Evolutionary conservation across 1,140 invertebrate species (phyloP), one percentile per base, ranked within the genome.

Genomic region (Acromyrmex echinatior): DNA sequence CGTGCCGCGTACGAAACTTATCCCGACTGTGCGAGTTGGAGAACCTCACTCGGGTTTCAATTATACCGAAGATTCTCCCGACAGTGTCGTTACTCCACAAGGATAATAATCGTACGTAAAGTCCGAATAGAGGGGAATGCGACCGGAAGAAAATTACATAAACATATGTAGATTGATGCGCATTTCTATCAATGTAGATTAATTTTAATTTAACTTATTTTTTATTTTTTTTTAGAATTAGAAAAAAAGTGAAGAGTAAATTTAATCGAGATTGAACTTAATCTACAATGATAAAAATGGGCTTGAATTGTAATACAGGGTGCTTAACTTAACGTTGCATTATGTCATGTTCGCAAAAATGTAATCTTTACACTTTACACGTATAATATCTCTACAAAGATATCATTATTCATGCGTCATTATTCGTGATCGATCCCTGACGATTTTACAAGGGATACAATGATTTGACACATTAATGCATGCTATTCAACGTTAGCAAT

Each of bases 51-150:
- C 73, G 45, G 60, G 60, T 71, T 87, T 87, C 88, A 91, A 91
- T 91, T 91, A 91, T 90, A 79, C 53, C 45, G 5, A 53, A 71
- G 80, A 35, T 86, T 74, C 84, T 85, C 79, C 31, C 68, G 79
- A 66, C 74, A 70, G 56, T 70, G 39, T 62, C 76, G 53, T 88
- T 89, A 82, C 51, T 25, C 16, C 28, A 14, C 28, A 10, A 45
- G 60, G 18, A 71, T 85, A 87, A 87, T 74, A 70, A 62, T 78
- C 66, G 78, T 58, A 68, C 21, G 5, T 39, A 18, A 14, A 0
- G 49, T 4, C n/a, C 39, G 63, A 88, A 88, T 51, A 51, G 56
- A 35, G 53, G 21, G 21, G 35, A 14, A 76, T 51, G 16, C 66
- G 16, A 73, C 39, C n/a, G 21, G 7, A 25, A 62, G 39, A 74